phyloP scores from a whole-genome alignment of 2,113 vertebrate species.

The Alosa alosa region DNA sequence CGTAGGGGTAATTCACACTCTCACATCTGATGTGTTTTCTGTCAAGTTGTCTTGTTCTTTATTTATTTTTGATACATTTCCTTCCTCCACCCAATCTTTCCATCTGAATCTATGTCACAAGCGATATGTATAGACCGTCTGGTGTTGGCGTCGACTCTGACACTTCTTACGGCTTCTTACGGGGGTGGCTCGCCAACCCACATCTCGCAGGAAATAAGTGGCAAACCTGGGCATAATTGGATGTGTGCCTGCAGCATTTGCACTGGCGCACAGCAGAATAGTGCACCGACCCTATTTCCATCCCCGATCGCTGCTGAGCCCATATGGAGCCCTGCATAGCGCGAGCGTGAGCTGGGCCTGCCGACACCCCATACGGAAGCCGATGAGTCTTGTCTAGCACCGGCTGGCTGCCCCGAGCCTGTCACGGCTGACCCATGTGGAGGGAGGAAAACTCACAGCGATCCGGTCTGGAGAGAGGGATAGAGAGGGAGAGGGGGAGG shows the following conservation, averaged over 20 bases:
- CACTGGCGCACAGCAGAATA: not conserved
- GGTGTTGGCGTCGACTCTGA: not conserved
- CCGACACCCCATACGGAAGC: too few species aligned
- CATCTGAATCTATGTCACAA: not conserved
- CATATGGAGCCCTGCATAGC: too few species aligned
- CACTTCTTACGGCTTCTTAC: not conserved
- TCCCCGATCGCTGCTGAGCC: not conserved
- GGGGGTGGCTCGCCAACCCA: not conserved
- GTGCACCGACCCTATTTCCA: not conserved
- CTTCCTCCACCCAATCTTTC: not conserved
- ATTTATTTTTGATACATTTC: not conserved
- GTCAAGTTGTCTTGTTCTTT: not conserved
- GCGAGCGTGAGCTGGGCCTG: too few species aligned
- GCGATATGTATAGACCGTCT: not conserved
- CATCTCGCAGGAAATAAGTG: not conserved
- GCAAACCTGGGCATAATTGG: not conserved
- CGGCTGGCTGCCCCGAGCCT: not conserved
- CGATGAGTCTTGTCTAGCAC: not conserved
- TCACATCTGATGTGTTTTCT: not conserved
- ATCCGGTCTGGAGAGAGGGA: not conserved
- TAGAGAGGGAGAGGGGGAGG: not conserved
- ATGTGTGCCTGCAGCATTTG: not conserved
- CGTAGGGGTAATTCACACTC: not conserved
- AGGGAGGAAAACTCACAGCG: not conserved
- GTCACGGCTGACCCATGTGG: conserved; percentile 7